A percentile compares a stretch with the other conserved stretches of the same genome.
Conservation (phyloP, 2,113 vertebrate species). For the Illadopsis cleaveri region DNA sequence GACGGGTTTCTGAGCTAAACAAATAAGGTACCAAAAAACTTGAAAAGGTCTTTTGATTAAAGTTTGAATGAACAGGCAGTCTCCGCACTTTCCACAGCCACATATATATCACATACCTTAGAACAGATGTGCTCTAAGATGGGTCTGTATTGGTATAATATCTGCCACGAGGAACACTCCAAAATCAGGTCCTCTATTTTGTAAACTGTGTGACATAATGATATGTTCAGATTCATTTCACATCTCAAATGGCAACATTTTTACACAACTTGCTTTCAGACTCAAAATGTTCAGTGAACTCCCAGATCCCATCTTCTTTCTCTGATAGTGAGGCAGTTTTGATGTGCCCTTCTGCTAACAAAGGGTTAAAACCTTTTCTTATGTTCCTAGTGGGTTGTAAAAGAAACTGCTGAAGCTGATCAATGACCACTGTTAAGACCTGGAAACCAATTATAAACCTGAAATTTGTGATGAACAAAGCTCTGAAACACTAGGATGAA, state of each 20-base stretch:
- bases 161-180: not conserved
- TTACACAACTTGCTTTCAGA: not conserved
- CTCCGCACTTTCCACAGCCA: not conserved
- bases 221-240: not conserved
- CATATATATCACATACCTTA: not conserved
- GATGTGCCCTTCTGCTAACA: not conserved
- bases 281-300: not conserved
- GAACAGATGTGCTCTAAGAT: not conserved
- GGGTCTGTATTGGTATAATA: not conserved
- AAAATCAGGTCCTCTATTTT: not conserved
- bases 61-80: not conserved
- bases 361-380: constrained; percentile 77
- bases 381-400: constrained; percentile 73
- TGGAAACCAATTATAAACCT: constrained; percentile 88
- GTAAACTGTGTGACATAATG: not conserved
- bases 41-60: not conserved
- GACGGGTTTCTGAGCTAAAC: not conserved
- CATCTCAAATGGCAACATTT: not conserved
- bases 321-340: not conserved
- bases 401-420: constrained; percentile 84
- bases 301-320: not conserved
- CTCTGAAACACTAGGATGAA: constrained; percentile 90
- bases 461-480: constrained; percentile 89
- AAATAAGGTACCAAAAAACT: not conserved
- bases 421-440: constrained; percentile 85